phyloP scores from a whole-genome alignment of 2,888 invertebrate genomes.

The Melieria picta region DNA sequence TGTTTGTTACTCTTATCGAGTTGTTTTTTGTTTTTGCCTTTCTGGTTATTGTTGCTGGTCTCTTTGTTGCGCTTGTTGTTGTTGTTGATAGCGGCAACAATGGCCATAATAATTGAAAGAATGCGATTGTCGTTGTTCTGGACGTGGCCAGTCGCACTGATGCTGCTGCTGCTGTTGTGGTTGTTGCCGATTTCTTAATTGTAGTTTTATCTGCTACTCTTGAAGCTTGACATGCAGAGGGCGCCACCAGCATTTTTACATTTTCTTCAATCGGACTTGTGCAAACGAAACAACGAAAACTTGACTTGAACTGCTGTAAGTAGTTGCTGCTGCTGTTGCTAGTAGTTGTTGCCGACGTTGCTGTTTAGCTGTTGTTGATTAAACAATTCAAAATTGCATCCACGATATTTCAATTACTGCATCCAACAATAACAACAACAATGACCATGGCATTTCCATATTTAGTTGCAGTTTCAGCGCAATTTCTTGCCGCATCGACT shows the following conservation, averaged over 20 bases:
- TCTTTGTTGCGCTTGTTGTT: background rate
- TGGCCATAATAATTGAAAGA: too few species aligned
- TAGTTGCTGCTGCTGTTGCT: too few species aligned
- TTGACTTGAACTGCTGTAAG: too few species aligned
- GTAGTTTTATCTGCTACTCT: background rate
- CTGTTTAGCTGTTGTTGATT: too few species aligned
- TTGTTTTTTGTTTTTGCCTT: background rate
- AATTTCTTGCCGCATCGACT: background rate
- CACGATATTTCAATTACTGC: too few species aligned
- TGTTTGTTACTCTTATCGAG: background rate
- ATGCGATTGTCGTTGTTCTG: too few species aligned
- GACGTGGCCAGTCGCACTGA: background rate
- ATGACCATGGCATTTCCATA: too few species aligned
- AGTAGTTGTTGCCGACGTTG: too few species aligned
- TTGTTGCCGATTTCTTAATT: conserved; percentile 7
- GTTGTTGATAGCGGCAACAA: background rate
- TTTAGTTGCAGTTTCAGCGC: too few species aligned
- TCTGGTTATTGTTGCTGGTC: background rate
- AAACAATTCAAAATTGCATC: too few species aligned
- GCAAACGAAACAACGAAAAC: too few species aligned
- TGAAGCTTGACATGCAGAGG: background rate
- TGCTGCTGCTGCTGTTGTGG: conserved; percentile 1
- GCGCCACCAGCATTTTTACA: conserved; percentile 28
- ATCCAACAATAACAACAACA: too few species aligned
- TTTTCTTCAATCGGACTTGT: background rate